Evolutionary conservation across 1,140 invertebrate species (phyloP).

Genomic region (Lasioglossum baleicum): DNA sequence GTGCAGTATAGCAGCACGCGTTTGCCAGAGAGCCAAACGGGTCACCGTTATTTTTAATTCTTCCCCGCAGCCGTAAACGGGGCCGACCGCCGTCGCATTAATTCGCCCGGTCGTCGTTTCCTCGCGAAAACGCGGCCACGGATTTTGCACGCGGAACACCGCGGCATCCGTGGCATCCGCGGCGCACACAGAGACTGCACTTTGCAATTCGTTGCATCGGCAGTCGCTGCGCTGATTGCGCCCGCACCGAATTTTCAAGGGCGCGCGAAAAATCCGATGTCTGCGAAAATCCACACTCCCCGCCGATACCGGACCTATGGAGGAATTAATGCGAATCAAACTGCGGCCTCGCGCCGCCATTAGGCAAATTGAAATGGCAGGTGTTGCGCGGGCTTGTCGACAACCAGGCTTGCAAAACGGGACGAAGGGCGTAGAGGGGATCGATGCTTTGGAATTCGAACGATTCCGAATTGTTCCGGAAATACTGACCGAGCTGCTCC

Average conservation of each 20-base stretch:
- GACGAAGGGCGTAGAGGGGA: background rate
- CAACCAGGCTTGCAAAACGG: background rate
- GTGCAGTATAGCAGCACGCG: no score
- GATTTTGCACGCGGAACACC: background rate
- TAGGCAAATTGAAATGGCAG: conserved; percentile 29
- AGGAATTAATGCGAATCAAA: background rate
- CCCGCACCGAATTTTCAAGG: background rate
- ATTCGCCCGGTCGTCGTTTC: conserved; percentile 10
- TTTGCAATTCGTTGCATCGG: no score
- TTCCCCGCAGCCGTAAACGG: background rate
- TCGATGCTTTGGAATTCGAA: background rate
- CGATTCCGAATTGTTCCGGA: background rate
- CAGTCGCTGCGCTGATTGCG: conserved; percentile 1
- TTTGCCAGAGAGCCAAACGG: conserved; percentile 13
- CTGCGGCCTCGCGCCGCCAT: background rate
- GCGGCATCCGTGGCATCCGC: background rate
- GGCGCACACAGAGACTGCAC: no score
- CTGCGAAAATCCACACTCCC: background rate
- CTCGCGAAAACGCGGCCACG: background rate
- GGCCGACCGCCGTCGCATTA: background rate
- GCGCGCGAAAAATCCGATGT: background rate
- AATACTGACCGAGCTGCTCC: background rate
- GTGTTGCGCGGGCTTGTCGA: background rate
- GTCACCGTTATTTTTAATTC: conserved; percentile 43
- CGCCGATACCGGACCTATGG: background rate